Conservation (phyloP, 2,888 invertebrate species). For the Sipha maydis region DNA sequence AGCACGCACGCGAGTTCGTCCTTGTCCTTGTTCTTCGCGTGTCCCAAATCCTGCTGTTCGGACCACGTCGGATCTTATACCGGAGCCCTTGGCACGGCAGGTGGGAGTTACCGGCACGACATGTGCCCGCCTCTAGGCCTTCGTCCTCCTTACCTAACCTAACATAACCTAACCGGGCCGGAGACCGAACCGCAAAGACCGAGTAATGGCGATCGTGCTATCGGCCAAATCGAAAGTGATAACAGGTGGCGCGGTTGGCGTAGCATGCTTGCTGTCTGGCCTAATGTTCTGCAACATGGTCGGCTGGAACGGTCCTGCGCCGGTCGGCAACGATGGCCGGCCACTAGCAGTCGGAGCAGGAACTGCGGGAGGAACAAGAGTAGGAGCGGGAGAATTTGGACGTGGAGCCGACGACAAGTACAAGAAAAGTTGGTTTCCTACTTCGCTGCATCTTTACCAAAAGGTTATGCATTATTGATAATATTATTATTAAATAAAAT, state of each 20-base stretch:
- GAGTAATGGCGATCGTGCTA: conserved; percentile 75
- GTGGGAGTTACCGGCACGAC: neutral
- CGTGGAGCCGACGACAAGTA: neutral
- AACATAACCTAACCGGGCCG: neutral
- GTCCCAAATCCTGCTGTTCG: neutral
- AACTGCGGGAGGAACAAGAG: neutral
- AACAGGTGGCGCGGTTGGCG: conserved; percentile 71
- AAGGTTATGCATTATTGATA: conserved; percentile 31
- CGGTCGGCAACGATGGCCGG: neutral
- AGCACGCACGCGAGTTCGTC: neutral
- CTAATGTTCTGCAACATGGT: conserved; percentile 54
- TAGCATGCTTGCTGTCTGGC: conserved; percentile 45
- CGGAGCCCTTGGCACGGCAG: neutral
- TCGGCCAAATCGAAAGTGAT: conserved; percentile 74
- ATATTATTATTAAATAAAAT: neutral
- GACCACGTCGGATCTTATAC: too few species aligned
- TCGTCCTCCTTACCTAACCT: too few species aligned
- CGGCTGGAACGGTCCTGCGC: conserved; percentile 26
- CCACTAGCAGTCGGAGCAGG: neutral
- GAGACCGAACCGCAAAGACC: neutral
- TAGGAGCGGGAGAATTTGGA: neutral
- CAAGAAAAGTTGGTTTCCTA: conserved; percentile 44
- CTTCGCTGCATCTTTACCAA: conserved; percentile 53
- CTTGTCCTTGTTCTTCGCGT: neutral
- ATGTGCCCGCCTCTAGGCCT: neutral